A percentile compares a stretch with the other conserved stretches of the same genome.
phyloP scores from a whole-genome alignment of 2,797 vertebrate species.

The Sciaenops ocellatus region DNA sequence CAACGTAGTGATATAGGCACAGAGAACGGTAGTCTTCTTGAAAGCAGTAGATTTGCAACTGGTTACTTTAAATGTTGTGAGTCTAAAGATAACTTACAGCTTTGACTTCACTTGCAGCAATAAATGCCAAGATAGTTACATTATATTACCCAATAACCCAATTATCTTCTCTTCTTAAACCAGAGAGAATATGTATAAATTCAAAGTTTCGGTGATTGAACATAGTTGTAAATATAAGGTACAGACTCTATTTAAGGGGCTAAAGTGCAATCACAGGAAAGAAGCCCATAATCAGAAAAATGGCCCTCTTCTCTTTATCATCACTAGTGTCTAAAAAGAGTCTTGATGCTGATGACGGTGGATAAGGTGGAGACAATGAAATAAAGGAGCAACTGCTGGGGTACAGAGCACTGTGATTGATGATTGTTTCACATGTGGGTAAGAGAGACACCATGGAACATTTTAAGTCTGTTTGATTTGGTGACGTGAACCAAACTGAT shows the following conservation, averaged over 20 bases:
- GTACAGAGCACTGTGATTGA: conserved; percentile 28
- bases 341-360: conserved; percentile 38
- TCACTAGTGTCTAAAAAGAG: conserved; percentile 31
- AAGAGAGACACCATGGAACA: not conserved
- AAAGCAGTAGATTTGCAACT: conserved; percentile 14
- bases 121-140: conserved; percentile 38
- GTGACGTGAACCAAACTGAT: conserved; percentile 9
- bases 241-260: conserved; percentile 11
- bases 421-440: conserved; percentile 18
- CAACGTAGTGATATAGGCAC: not conserved
- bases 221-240: conserved; percentile 26
- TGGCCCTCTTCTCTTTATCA: conserved; percentile 14
- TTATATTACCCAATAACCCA: conserved; percentile 30
- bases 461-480: conserved; percentile 19
- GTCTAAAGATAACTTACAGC: conserved; percentile 15
- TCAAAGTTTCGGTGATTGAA: conserved; percentile 30
- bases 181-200: conserved; percentile 23
- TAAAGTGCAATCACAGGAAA: conserved; percentile 31
- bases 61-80: conserved; percentile 18
- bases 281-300: conserved; percentile 42
- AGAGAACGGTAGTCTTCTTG: not conserved
- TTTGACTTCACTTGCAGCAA: conserved; percentile 36
- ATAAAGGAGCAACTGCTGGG: conserved; percentile 31
- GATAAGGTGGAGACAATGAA: conserved; percentile 5
- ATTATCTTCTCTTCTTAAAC: conserved; percentile 4